A percentile compares a stretch with the other conserved stretches of the same genome.
Conservation (phyloP, 1,140 invertebrate genomes). For the Patella vulgata region DNA sequence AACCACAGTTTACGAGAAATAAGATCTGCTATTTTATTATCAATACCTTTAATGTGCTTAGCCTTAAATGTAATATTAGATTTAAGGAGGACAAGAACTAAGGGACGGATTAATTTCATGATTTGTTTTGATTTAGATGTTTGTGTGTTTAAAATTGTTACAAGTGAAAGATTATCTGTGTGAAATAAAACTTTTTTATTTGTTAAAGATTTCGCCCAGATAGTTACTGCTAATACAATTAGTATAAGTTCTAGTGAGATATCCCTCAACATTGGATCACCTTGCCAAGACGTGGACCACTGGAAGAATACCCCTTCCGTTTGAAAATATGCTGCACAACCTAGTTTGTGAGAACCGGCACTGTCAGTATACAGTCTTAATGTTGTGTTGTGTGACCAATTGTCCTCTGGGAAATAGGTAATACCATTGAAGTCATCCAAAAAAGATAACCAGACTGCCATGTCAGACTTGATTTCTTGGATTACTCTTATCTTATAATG, state of each 20-base stretch:
- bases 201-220: conserved; percentile 17
- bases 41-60: too few relatives aligned
- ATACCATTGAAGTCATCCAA: conserved; percentile 23
- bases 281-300: conserved; percentile 22
- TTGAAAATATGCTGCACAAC: conserved; percentile 14
- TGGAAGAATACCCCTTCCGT: conserved; percentile 11
- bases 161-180: too few relatives aligned
- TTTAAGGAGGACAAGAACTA: too few relatives aligned
- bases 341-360: conserved; percentile 6
- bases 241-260: conserved; percentile 32
- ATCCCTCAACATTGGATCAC: conserved; percentile 1
- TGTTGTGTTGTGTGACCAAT: too few relatives aligned
- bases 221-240: conserved; percentile 18
- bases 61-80: too few relatives aligned
- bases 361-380: conserved; percentile 7
- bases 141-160: too few relatives aligned
- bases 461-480: conserved; percentile 11
- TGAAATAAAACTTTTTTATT: conserved; percentile 5
- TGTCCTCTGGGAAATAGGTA: too few relatives aligned
- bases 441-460: conserved; percentile 23
- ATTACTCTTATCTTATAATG: conserved; percentile 16
- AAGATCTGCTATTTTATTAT: too few relatives aligned
- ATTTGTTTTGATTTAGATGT: too few relatives aligned
- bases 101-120: too few relatives aligned
- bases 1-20: too few relatives aligned